These are phyloP conservation scores for Naso thynnoides DNA, from an alignment of 2,797 vertebrate genomes.

Conservation along the genomic window DNA sequence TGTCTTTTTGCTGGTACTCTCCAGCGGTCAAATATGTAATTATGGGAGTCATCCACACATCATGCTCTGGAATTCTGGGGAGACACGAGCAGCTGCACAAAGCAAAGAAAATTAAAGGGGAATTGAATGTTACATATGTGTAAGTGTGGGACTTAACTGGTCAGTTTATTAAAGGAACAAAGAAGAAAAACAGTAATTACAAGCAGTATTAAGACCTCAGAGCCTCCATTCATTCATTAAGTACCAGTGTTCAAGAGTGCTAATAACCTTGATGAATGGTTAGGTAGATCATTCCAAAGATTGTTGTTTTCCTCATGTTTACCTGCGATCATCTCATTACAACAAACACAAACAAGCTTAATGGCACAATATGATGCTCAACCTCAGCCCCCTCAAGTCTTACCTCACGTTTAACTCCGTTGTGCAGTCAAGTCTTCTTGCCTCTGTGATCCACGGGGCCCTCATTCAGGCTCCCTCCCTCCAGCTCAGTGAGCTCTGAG, in stretches of 20 bases:
- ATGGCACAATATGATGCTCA: background rate
- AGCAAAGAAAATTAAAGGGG: constrained; percentile 16
- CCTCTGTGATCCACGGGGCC: constrained; percentile 30
- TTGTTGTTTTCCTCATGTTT: constrained; percentile 10
- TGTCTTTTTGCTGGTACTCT: no score
- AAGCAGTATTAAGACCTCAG: constrained; percentile 3
- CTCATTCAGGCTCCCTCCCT: constrained; percentile 11
- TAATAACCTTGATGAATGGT: constrained; percentile 31
- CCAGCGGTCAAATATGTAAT: no score
- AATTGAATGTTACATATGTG: constrained; percentile 19
- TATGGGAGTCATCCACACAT: no score
- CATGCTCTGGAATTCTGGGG: background rate
- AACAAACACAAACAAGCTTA: constrained; percentile 11
- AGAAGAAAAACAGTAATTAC: constrained; percentile 22
- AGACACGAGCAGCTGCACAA: background rate
- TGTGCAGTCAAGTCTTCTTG: constrained; percentile 20
- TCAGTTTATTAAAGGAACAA: constrained; percentile 13
- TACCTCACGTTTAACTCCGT: constrained; percentile 44
- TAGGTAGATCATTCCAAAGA: constrained; percentile 21
- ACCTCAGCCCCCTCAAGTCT: constrained; percentile 11
- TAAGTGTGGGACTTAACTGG: background rate
- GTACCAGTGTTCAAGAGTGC: constrained; percentile 8
- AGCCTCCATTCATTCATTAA: constrained; percentile 25
- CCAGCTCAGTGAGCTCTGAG: constrained; percentile 41
- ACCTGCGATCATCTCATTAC: constrained; percentile 16